Conservation (phyloP, 2,888 invertebrate genomes). For the Drosophila pegasa region DNA sequence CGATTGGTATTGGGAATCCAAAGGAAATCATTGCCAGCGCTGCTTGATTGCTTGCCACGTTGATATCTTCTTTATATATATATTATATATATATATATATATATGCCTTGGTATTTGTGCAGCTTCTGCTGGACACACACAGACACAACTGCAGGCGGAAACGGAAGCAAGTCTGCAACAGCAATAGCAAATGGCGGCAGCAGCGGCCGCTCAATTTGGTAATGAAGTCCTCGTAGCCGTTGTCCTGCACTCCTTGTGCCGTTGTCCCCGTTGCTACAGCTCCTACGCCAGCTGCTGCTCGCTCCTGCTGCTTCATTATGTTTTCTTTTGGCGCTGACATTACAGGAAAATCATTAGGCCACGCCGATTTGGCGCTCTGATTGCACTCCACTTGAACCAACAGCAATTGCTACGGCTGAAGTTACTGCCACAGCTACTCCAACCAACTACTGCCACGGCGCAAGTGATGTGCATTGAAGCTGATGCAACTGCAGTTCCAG, state of each 20-base stretch:
- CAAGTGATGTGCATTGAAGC: slow-evolving; percentile 21
- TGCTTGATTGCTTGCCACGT: slow-evolving; percentile 78
- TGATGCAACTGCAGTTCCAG: slow-evolving; percentile 14
- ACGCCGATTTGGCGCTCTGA: slow-evolving; percentile 76
- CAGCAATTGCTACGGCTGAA: slow-evolving; percentile 15
- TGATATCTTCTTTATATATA: slow-evolving; percentile 66
- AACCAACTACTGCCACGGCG: slow-evolving; percentile 11
- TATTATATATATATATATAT: neutral
- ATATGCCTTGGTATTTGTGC: slow-evolving; percentile 64
- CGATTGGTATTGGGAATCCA: slow-evolving; percentile 45
- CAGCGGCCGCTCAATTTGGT: slow-evolving; percentile 80
- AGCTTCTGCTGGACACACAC: slow-evolving; percentile 64
- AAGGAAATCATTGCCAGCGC: slow-evolving; percentile 67
- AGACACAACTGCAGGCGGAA: slow-evolving; percentile 68
- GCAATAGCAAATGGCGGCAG: slow-evolving; percentile 55
- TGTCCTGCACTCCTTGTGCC: slow-evolving; percentile 20
- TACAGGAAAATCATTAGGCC: slow-evolving; percentile 81
- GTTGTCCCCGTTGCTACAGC: slow-evolving; percentile 20
- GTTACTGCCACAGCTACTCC: slow-evolving; percentile 3
- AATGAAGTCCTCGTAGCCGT: slow-evolving; percentile 72
- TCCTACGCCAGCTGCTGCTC: slow-evolving; percentile 13
- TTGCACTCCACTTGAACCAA: slow-evolving; percentile 60
- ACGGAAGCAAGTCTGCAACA: slow-evolving; percentile 71
- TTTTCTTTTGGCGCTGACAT: slow-evolving; percentile 70
- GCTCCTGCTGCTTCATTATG: slow-evolving; percentile 68